Evolutionary conservation across 2,113 vertebrate species (phyloP), one percentile per base, ranked within the genome.

Genomic region (Indicator maculatus): DNA sequence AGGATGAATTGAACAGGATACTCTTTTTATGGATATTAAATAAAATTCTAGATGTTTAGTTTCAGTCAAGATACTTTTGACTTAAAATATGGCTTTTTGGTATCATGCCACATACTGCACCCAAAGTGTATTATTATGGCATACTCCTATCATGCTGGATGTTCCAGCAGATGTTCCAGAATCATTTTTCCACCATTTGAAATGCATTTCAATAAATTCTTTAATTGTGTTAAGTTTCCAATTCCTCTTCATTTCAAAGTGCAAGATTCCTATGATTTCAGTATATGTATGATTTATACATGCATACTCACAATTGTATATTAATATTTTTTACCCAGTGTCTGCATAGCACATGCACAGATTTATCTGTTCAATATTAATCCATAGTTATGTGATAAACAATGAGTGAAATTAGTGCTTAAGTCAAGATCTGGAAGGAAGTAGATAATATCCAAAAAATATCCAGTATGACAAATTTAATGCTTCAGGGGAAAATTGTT

Each of bases 161-260:
- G 84, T 82, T 89, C 77, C 64, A 87, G 26, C 86, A 96, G 93
- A 93, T 92, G 91, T 96, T 92, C 27, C 74, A 61, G 91, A 82
- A 53, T 93, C 70, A 59, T 73, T 89, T 95, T 89, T 89, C 50
- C 0, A 31, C 44, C n/a, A 72, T 90, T 92, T 92, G 18, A 94
- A 90, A 92, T 86, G 36, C 11, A 66, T 83, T 85, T 89, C 18
- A 44, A 24, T 83, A 56, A 38, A 56, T 66, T 85, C 24, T 69
- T 84, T 72, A 50, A 31, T 66, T 65, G 23, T 0, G 0, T 70
- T 66, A 70, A 31, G 59, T 30, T 76, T 79, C 31, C 4, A 5
- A 27, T 89, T 87, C 53, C 55, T 74, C 31, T 83, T 45, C 56
- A 81, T 5, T 64, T 91, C 21, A 47, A 77, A 90, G 64, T 24